Base-by-base conservation (phyloP, 2,888 invertebrate species). In the Stramonita haemastoma region DNA sequence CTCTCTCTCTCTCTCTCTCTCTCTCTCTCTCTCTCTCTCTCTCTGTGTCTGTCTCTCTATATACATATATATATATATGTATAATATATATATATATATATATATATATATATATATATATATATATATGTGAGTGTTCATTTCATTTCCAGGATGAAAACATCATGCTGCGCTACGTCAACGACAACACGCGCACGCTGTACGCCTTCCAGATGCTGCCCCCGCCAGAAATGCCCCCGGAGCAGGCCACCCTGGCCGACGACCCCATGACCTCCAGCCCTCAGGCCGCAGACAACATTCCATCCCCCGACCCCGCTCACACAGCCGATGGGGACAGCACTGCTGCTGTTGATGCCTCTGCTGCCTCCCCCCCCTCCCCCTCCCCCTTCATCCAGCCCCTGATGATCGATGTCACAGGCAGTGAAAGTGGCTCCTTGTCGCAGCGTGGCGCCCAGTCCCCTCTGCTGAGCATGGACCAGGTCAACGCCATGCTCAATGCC, bases 81-180 rank as follows among this genome's bases (percentile, higher is more conserved):
- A 46, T 46, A 46, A 46, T 46, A 46, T 46, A 46, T 46, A 46
- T 46, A 46, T 46, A 46, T 46, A 46, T 46, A 46, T 46, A 46
- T 46, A 46, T 46, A 46, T 46, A 46, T 46, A 2, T 46, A 46
- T 46, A 46, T 46, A 5, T 8, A 5, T 46, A 46, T 46, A 46
- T 46, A 46, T 46, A 46, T 46, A 5, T 46, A 46, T 46, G 46
- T 46, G 8, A 5, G 2, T 46, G 46, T 46, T 46, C 46, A 46
- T 13, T 32, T 19, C 66, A 19, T 46, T 13, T 26, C 85, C 93
- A 97, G 97, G 97, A 97, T 93, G 97, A 97, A 92, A 96, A 96
- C 93, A 96, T 96, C 83, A 95, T 96, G 90, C 95, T 97, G 90
- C 96, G 96, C 89, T 96, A 96, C 94, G 96, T 97, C 85, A 96